Evolutionary conservation across 2,888 invertebrate genomes (phyloP), one percentile per base, ranked within the genome.

Genomic region (Caenorhabditis wallacei): DNA sequence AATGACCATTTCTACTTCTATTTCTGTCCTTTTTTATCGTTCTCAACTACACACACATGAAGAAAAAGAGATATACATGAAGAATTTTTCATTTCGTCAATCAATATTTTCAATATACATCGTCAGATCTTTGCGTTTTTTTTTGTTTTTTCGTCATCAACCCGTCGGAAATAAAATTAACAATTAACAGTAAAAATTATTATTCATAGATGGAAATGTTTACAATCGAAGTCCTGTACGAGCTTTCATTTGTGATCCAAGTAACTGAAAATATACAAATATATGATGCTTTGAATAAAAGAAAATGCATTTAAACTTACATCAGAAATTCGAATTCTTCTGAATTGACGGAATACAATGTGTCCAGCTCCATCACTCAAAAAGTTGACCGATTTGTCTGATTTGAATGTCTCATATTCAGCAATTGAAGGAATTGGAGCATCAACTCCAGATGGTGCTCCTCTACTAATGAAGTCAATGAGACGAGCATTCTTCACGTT

Each of bases 401-500:
- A 85, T 71, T 82, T 83, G 84, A 87, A 87, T 3, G 87, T 87
- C 48, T 87, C 87, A 68, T 86, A 87, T 74, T 87, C 87, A 24
- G 87, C 87, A 53, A 87, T 87, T 16, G 82, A 76, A 5, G 87
- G 87, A 26, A 84, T 82, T 11, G 85, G 85, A 51, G 82, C 78
- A 54, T 85, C 85, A 51, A 87, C 81, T 56, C 87, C 87, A 24
- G 82, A 68, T 26, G 87, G 87, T 10, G 84, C 87, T n/a, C 76
- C 81, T 30, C 66, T 43, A 40, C 66, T 51, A 61, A 87, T 87
- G 51, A 86, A 86, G 35, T 84, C 84, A 22, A 86, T 64, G 18
- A 87, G 69, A 51, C 81, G 84, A 16, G 80, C n/a, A 30, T 83
- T 84, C 43, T 84, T 84, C 11, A 84, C 81, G 20, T 68, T 78